Base-by-base conservation (phyloP, 2,797 vertebrate genomes). In the Cryptoblepharus egeriae region DNA sequence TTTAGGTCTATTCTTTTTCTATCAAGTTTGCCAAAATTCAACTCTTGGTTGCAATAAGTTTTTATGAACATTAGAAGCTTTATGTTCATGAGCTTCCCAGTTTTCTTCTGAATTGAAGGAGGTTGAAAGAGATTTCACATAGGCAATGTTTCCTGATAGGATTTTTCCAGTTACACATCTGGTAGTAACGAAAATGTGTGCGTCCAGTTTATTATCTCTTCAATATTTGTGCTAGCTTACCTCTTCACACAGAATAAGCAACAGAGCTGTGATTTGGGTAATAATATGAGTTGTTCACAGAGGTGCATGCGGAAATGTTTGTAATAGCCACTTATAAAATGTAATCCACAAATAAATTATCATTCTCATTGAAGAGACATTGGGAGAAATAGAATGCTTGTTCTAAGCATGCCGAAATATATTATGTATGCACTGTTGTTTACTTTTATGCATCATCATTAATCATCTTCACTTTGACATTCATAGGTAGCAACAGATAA, bases 401-500 rank as follows among this genome's bases (percentile, higher is more conserved):
- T 49, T 49, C 20, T 61, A 68, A 37, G 13, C 42, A 28, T 37
- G 20, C 39, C 60, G n/a, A 37, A 74, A 68, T 74, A 26, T 28
- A 64, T 57, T 75, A n/a, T 58, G 61, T 68, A n/a, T 58, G 35
- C 10, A n/a, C 22, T 5, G 45, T 64, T 67, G 26, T 10, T 45
- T 75, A 16, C 3, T 61, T 24, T 37, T 37, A 24, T 74, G 26
- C 61, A 26, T 69, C 39, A 4, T 26, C 26, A 58, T 78, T 78
- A 35, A 74, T 68, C 39, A 67, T 78, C 52, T 37, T 79, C 42
- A 49, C 12, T 68, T 79, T 61, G 39, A 37, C 30, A 49, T 90
- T 79, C 88, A 69, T 88, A 99, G 98, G 97, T 99, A 88, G 97
- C 98, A 77, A 98, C 98, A 0, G 98, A 99, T 92, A 98, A 97